Percentiles rank a stretch among this genome's conserved stretches.
Conservation (phyloP, 2,888 invertebrate genomes). For the Rotaria macrura region DNA sequence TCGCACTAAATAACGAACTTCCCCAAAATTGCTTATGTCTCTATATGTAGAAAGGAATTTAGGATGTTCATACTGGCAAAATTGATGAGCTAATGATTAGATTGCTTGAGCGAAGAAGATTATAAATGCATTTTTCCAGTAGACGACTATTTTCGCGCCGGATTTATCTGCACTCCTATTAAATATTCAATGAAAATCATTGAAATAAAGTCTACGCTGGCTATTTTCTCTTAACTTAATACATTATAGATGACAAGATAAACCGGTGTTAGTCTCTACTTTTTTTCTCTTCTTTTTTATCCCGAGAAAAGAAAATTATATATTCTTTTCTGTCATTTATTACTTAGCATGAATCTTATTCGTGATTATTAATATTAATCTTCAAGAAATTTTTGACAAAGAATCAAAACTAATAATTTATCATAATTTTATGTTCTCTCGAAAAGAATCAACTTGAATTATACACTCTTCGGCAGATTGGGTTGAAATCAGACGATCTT, state of each 20-base stretch:
- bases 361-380: neutral
- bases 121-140: neutral
- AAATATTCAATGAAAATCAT: neutral
- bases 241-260: neutral
- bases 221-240: too few species aligned
- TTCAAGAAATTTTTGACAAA: neutral
- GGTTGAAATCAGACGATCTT: too few species aligned
- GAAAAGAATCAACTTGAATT: neutral
- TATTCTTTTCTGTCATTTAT: neutral
- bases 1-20: too few species aligned
- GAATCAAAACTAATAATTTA: neutral
- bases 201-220: neutral
- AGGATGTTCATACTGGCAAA: too few species aligned
- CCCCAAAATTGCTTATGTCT: too few species aligned
- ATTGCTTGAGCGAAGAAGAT: too few species aligned
- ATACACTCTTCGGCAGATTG: neutral
- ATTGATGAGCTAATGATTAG: too few species aligned
- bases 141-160: neutral
- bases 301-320: neutral
- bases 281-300: neutral
- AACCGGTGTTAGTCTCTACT: neutral
- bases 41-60: too few species aligned
- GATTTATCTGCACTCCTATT: neutral
- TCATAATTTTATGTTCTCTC: neutral
- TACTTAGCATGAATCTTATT: neutral